Evolutionary conservation across 1,140 invertebrate genomes (phyloP), one percentile per base, ranked within the genome.

Genomic region (Rhizoglyphus robini): DNA sequence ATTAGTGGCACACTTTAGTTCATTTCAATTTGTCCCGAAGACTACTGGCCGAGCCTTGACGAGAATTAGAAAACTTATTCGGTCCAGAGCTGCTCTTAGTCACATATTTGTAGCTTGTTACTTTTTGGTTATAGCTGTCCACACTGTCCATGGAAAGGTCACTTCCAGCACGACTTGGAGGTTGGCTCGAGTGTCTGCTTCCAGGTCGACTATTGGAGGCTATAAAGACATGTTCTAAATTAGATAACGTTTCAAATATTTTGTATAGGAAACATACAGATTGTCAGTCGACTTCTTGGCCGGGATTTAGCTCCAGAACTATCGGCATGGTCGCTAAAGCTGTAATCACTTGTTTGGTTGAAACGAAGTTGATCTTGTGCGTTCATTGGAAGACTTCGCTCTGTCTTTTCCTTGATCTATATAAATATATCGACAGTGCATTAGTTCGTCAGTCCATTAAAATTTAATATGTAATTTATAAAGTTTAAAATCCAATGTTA

Each of bases 141-240:
- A 73, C 71, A 25, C 72, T 72, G 73, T 94, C 89, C 63, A 94
- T 78, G 25, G 89, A 92, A 51, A 91, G 82, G 71, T 89, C 91
- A 34, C 92, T 96, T 67, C 90, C 90, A 73, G 93, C 88, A 72
- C 91, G 83, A 73, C 90, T 94, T 25, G 90, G 87, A 70, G 90
- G 89, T 75, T 91, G 90, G 61, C 75, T 76, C 29, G 71, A 70
- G 48, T 87, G 86, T 73, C 83, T 76, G 72, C 80, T 83, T 36
- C 87, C 75, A 20, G 78, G 76, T 71, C 90, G 82, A 70, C 87
- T 90, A 36, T 84, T 83, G 58, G 88, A 34, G 20, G 63, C 38
- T 65, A 59, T 46, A 64, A 4, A 61, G 38, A 31, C 34, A 60
- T 41, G 3, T 51, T 51, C 11, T 20, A 51, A 41, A 18, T 41